Evolutionary conservation across 2,888 invertebrate species (phyloP), one percentile per base, ranked within the genome.

Genomic region (Caenorhabditis wallacei): DNA sequence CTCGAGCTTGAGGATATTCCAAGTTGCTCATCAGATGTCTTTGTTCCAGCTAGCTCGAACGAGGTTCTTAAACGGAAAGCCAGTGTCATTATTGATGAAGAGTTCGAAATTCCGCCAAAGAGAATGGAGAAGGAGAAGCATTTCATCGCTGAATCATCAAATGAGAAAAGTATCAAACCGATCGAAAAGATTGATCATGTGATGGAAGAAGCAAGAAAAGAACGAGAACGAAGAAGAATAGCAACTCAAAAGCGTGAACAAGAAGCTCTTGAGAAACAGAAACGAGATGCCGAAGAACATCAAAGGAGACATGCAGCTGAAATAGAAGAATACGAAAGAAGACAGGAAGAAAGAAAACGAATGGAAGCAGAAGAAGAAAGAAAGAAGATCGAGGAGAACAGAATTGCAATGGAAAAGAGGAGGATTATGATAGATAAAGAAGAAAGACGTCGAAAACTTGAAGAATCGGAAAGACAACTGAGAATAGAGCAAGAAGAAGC

Each of bases 381-480:
- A 40, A 18, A 68, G 18, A n/a, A 18, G 3, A 8, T 3, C 4
- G 18, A 48, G 18, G 13, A 48, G 7, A 2, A 2, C 2, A 54
- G 53, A 40, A 37, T 22, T 54, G 22, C 8, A 13, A n/a, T 0
- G n/a, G 35, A 56, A 43, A 26, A 63, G 18, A 37, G 1, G 59
- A 22, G 22, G 40, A 54, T 53, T 18, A 20, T 18, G 13, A 18
- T 1, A 54, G 20, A n/a, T 5, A 18, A 35, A 22, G 37, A 18
- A 48, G 43, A 43, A 43, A 16, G 11, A 43, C 43, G 13, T 35
- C 4, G 59, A 30, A 26, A 30, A 18, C 18, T 11, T 48, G 30
- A 43, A 43, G 56, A 74, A 61, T 46, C 4, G 30, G 63, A 54
- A 43, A 63, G 30, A 18, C 37, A 61, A 13, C 24, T 4, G 53